A percentile compares a stretch with the other conserved stretches of the same genome.
Conservation (phyloP, 2,113 vertebrate genomes). For the Platichthys flesus region DNA sequence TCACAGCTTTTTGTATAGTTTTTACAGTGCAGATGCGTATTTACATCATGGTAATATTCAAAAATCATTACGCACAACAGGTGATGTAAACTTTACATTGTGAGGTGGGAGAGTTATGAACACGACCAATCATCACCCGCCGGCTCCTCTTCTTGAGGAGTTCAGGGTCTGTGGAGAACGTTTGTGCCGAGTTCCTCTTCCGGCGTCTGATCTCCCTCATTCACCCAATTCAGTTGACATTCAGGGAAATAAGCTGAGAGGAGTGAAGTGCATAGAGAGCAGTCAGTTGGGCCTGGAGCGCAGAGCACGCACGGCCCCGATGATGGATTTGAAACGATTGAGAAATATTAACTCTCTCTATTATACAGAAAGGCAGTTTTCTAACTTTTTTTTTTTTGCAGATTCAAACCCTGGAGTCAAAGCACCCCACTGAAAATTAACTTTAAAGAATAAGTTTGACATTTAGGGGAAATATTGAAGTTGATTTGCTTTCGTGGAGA, state of each 20-base stretch:
- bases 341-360: slow-evolving; percentile 42
- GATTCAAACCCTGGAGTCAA: slow-evolving; percentile 32
- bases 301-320: slow-evolving; percentile 24
- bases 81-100: slow-evolving; percentile 44
- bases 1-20: slow-evolving; percentile 48
- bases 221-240: slow-evolving; percentile 83
- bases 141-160: slow-evolving; percentile 21
- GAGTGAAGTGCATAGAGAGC: slow-evolving; percentile 82
- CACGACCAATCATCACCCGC: slow-evolving; percentile 38
- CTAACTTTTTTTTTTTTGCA: slow-evolving; percentile 11
- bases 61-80: slow-evolving; percentile 54
- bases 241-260: slow-evolving; percentile 85
- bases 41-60: slow-evolving; percentile 72
- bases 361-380: slow-evolving; percentile 35
- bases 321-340: slow-evolving; percentile 50
- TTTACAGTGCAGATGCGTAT: slow-evolving; percentile 68
- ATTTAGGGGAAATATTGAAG: not conserved
- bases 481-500: not conserved
- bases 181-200: slow-evolving; percentile 31
- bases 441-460: slow-evolving; percentile 5
- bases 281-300: slow-evolving; percentile 62
- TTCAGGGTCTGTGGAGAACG: slow-evolving; percentile 30
- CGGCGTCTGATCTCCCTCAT: slow-evolving; percentile 45
- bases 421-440: slow-evolving; percentile 8
- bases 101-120: slow-evolving; percentile 2